Evolutionary conservation across 2,888 invertebrate genomes (phyloP).

Genomic region (Rotaria socialis): DNA sequence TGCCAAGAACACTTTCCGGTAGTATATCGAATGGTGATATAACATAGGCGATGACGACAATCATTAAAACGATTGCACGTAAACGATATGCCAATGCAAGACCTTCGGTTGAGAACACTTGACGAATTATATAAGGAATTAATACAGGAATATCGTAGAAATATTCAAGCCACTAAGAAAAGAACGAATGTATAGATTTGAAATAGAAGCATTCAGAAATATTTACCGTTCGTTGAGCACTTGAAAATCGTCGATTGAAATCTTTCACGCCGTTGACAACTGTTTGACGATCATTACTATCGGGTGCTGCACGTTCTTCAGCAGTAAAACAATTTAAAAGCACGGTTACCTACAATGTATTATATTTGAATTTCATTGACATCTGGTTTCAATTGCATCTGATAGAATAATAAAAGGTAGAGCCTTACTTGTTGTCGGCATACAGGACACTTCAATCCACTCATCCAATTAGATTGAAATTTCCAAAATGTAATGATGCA

Average conservation of each 20-base stretch:
- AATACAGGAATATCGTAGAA: conserved; percentile 62
- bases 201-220: neutral
- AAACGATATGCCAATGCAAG: conserved; percentile 62
- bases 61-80: conserved; percentile 61
- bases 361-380: no score
- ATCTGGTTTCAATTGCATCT: no score
- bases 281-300: conserved; percentile 48
- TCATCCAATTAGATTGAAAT: conserved; percentile 57
- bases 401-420: no score
- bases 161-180: conserved; percentile 61
- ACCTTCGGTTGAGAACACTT: conserved; percentile 62
- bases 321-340: conserved; percentile 52
- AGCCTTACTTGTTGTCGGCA: conserved; percentile 56
- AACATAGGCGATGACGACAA: conserved; percentile 61
- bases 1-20: conserved; percentile 63
- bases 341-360: conserved; percentile 52
- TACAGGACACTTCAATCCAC: conserved; percentile 59
- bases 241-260: conserved; percentile 63
- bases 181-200: neutral
- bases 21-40: conserved; percentile 63
- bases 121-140: conserved; percentile 61
- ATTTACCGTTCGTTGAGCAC: conserved; percentile 60
- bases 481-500: conserved; percentile 62
- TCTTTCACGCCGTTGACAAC: conserved; percentile 55
- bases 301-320: conserved; percentile 55